Evolutionary conservation across 2,888 invertebrate species (phyloP), one percentile per base, ranked within the genome.

Genomic region (Minunthozetes semirufus): DNA sequence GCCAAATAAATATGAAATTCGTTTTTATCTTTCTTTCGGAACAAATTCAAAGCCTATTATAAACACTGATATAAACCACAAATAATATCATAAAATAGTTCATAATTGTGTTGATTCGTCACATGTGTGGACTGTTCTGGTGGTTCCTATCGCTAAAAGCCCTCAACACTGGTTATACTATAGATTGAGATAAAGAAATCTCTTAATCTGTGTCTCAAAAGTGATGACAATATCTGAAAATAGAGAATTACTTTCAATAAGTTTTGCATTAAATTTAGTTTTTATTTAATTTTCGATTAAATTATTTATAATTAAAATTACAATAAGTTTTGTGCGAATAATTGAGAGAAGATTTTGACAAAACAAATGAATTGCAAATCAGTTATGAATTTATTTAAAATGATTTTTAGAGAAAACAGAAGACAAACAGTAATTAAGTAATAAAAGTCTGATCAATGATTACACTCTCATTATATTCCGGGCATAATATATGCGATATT

Each of bases 401-500:
- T 19, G 17, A n/a, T 53, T 53, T 8, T 53, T 6, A 53, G 19
- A 53, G 8, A 19, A 19, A 53, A n/a, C 2, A n/a, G n/a, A n/a
- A n/a, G n/a, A n/a, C 9, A 56, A 25, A 56, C 19, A 22, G 1
- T 22, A 22, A 9, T 61, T 6, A 61, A 42, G 42, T 42, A 42
- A 33, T 25, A 33, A 59, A 13, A 59, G 13, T n/a, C n/a, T n/a
- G n/a, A 33, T 33, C 33, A 8, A 33, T n/a, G n/a, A 13, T 56
- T 56, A 22, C 4, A 11, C 19, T 22, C 29, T 27, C 6, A 72
- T 76, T 77, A 90, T 27, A 90, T 83, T 68, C 91, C 90, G 3
- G 91, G 91, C 93, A 94, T 96, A 79, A 96, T 91, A 82, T 95
- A 96, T 0, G 95, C 95, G 78, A 95, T 93, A 83, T 95, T 94